phyloP scores from a whole-genome alignment of 2,797 vertebrate species.

The Lepus townsendii region DNA sequence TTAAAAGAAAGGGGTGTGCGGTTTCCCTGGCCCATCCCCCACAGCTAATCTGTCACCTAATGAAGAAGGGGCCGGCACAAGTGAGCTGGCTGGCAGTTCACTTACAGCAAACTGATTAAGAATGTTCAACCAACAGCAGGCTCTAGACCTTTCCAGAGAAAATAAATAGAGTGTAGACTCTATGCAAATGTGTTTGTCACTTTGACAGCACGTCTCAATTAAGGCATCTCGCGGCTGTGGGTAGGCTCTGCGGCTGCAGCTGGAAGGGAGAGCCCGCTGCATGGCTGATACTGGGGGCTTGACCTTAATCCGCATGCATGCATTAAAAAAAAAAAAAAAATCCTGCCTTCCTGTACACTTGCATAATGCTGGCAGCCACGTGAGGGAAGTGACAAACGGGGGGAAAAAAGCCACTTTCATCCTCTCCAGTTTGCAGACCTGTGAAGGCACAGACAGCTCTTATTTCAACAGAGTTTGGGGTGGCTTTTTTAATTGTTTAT shows the following conservation, averaged over 20 bases:
- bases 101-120: slow-evolving; percentile 95
- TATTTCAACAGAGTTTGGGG: slow-evolving; percentile 87
- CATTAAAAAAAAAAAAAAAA: slow-evolving; percentile 86
- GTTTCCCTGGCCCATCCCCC: slow-evolving; percentile 85
- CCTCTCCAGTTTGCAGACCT: slow-evolving; percentile 87
- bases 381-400: slow-evolving; percentile 90
- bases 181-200: slow-evolving; percentile 99
- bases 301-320: slow-evolving; percentile 90
- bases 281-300: slow-evolving; percentile 91
- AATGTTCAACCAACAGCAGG: slow-evolving; percentile 92
- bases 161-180: slow-evolving; percentile 92
- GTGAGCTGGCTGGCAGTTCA: slow-evolving; percentile 91
- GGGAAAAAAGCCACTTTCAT: slow-evolving; percentile 88
- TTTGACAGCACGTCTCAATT: slow-evolving; percentile 99
- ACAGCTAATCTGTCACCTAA: slow-evolving; percentile 92
- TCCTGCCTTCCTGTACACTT: slow-evolving; percentile 87
- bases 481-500: slow-evolving; percentile 88
- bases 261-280: slow-evolving; percentile 90
- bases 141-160: slow-evolving; percentile 91
- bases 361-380: slow-evolving; percentile 89
- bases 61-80: slow-evolving; percentile 87
- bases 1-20: slow-evolving; percentile 87
- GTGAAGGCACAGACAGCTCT: slow-evolving; percentile 88
- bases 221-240: slow-evolving; percentile 91
- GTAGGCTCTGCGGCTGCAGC: slow-evolving; percentile 89